phyloP scores from a whole-genome alignment of 2,888 invertebrate species.

The Carterocephalus palaemon region DNA sequence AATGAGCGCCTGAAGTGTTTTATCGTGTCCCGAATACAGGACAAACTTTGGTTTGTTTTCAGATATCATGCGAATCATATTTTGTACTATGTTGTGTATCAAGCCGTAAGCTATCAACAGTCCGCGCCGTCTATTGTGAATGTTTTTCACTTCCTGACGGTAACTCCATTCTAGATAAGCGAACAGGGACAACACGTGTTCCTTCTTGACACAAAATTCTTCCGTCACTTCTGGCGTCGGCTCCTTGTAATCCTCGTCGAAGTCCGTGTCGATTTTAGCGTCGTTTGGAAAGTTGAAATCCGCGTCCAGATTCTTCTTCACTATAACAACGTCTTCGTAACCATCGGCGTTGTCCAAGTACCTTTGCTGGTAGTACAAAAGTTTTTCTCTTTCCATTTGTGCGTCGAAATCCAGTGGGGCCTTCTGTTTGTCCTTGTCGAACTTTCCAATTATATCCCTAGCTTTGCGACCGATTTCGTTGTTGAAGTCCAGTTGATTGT shows the following conservation, averaged over 20 bases:
- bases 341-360: constrained; percentile 68
- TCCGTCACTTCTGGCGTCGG: constrained; percentile 60
- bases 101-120: constrained; percentile 89
- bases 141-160: constrained; percentile 80
- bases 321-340: constrained; percentile 71
- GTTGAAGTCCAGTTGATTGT: constrained; percentile 66
- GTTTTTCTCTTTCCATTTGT: constrained; percentile 74
- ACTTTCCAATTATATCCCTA: constrained; percentile 64
- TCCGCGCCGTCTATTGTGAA: constrained; percentile 81
- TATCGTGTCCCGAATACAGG: constrained; percentile 94
- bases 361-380: constrained; percentile 67
- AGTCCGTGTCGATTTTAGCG: constrained; percentile 63
- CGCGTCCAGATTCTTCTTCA: constrained; percentile 72
- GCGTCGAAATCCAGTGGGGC: constrained; percentile 68
- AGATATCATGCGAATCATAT: constrained; percentile 89
- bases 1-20: constrained; percentile 90
- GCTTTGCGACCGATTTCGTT: constrained; percentile 68
- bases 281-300: constrained; percentile 76
- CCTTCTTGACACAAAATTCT: constrained; percentile 80
- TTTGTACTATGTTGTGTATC: constrained; percentile 87
- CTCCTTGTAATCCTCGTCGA: constrained; percentile 69
- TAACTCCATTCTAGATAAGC: constrained; percentile 90
- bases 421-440: constrained; percentile 54
- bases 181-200: constrained; percentile 88
- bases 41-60: constrained; percentile 86